A percentile compares a stretch with the other conserved stretches of the same genome.
Conservation (phyloP, 2,113 vertebrate genomes). For the Paramormyrops kingsleyae region DNA sequence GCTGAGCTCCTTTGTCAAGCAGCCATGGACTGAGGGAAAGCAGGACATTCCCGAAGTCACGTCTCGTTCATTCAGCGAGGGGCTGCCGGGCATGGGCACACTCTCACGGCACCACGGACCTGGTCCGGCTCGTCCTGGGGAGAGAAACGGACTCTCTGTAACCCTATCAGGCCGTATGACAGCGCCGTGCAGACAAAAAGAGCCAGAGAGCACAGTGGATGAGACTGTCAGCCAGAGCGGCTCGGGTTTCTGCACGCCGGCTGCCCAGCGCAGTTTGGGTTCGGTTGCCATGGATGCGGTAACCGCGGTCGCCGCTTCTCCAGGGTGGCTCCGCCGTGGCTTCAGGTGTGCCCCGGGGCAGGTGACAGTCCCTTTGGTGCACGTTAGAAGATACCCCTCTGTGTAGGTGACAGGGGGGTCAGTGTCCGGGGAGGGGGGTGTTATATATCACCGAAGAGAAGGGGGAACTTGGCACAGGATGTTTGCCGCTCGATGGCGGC, state of each 20-base stretch:
- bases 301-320: conserved; percentile 1
- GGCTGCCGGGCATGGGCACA: neutral
- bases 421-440: neutral
- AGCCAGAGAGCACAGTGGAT: neutral
- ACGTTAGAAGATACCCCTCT: conserved; percentile 6
- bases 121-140: neutral
- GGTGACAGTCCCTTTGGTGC: conserved; percentile 14
- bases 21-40: neutral
- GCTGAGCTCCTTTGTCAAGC: neutral
- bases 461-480: conserved; percentile 29
- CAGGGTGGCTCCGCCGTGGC: conserved; percentile 1
- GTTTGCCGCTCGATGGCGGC: conserved; percentile 27
- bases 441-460: neutral
- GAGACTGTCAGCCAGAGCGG: conserved; percentile 1
- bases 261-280: conserved; percentile 10
- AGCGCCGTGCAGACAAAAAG: conserved; percentile 9
- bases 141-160: neutral
- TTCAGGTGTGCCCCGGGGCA: conserved; percentile 1
- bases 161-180: conserved; percentile 6
- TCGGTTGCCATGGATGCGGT: conserved; percentile 15
- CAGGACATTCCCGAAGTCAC: conserved; percentile 1
- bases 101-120: neutral
- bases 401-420: conserved; percentile 9
- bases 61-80: neutral
- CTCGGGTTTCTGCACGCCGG: neutral